These are phyloP conservation scores for Leucania comma DNA, from an alignment of 2,888 invertebrate species.

Conservation along the genomic window DNA sequence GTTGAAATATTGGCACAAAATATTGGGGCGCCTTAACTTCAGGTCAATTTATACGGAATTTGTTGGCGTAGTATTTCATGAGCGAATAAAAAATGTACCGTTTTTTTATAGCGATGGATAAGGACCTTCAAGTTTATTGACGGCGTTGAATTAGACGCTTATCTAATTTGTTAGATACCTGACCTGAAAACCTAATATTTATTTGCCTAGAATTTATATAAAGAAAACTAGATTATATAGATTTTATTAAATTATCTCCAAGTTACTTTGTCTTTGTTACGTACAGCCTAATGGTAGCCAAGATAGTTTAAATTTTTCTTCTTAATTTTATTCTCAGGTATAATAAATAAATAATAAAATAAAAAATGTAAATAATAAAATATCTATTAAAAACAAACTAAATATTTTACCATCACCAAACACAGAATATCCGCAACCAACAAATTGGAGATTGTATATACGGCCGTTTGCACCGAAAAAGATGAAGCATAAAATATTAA, in stretches of 20 bases:
- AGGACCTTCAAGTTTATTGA: slow-evolving; percentile 27
- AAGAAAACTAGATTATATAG: background rate
- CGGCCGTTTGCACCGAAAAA: slow-evolving; percentile 21
- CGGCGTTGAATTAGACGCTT: slow-evolving; percentile 1
- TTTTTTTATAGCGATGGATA: slow-evolving; percentile 22
- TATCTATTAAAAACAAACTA: background rate
- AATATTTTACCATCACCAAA: background rate
- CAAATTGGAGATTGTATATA: slow-evolving; percentile 12
- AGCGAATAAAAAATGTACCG: slow-evolving; percentile 20
- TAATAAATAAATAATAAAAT: too few relatives aligned
- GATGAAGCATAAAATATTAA: slow-evolving; percentile 14
- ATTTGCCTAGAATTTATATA: background rate
- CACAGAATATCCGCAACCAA: slow-evolving; percentile 30
- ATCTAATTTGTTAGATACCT: slow-evolving; percentile 14
- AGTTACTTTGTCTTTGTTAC: slow-evolving; percentile 18
- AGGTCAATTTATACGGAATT: slow-evolving; percentile 42
- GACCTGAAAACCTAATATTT: slow-evolving; percentile 1
- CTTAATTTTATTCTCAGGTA: background rate
- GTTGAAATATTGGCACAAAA: slow-evolving; percentile 45
- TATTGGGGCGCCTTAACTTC: slow-evolving; percentile 32
- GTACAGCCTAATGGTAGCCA: background rate
- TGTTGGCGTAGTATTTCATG: slow-evolving; percentile 16
- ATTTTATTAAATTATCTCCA: background rate
- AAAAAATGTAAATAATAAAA: background rate
- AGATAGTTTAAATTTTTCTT: background rate